Evolutionary conservation across 2,888 invertebrate species (phyloP), one percentile per base, ranked within the genome.

Genomic region (Lochmaea capreae): DNA sequence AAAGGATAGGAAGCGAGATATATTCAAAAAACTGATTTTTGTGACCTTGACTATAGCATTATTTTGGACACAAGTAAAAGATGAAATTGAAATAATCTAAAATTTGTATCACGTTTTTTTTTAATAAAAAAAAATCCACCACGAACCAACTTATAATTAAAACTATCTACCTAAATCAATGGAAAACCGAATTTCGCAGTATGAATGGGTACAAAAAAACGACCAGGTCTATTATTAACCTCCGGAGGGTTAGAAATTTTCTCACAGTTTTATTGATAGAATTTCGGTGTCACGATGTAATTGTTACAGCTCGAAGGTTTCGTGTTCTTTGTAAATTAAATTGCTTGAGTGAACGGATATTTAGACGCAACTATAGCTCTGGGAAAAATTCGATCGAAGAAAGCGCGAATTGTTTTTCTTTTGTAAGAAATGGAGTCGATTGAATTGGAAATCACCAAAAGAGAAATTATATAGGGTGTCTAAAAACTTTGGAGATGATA

Each of bases 281-380:
- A 70, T 72, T 75, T 72, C 65, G 69, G 72, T 75, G 72, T 72
- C 75, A 75, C 72, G 75, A 75, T 42, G 62, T 69, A 69, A 72
- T 72, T 72, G 69, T 68, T 69, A 69, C 72, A 46, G 67, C 69
- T 67, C 26, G 58, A 42, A 62, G 71, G 65, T 65, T 73, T 69
- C 73, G 73, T 73, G 73, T 63, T 73, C 57, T 69, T 46, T 63
- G 39, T 11, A 58, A 67, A 68, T 68, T 72, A 67, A 67, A 72
- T 67, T 68, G 57, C 46, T 11, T 26, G 46, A 16, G 26, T 26
- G 46, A 22, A 22, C 42, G 4, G 54, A 39, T 42, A 62, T 62
- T 46, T 49, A 42, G 43, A 43, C 46, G 26, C 26, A 59, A 59
- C 33, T 26, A 65, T 65, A 9, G 54, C 39, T 52, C 49, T 54